Evolutionary conservation across 2,888 invertebrate genomes (phyloP), one percentile per base, ranked within the genome.

Genomic region (Hirtodrosophila duncani): DNA sequence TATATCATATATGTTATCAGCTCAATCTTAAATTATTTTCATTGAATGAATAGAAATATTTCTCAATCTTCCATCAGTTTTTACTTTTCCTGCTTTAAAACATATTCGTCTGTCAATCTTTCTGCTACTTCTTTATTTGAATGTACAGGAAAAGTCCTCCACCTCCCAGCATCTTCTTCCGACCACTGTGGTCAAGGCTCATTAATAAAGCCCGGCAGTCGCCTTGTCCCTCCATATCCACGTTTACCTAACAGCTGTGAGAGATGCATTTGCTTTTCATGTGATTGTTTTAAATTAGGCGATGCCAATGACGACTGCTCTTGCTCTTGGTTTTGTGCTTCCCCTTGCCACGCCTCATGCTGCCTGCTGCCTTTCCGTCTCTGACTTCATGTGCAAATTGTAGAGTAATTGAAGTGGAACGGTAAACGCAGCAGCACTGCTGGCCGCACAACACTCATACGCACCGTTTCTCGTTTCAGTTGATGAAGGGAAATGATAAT

Each of bases 401-500:
- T 56, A 58, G 9, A 36, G 21, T 50, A 63, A 63, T 69, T 68
- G 67, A 71, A 57, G 72, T 64, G 63, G 52, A 67, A 65, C 68
- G 45, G 51, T 42, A 52, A 58, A 63, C 41, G 62, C 52, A 34
- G 59, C 48, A 34, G 44, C 31, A 18, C 20, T 27, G 48, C 17
- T 31, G 26, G 39, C 46, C 46, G 68, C 45, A 64, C 55, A 66
- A 52, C 57, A 59, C 67, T 53, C 70, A 68, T 69, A 66, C 67
- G 70, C 67, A 58, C 59, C 63, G 67, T 61, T 58, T 53, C 63
- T 63, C 63, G 67, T 61, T 58, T 53, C 63, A 61, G 65, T 26
- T 70, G 65, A 69, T 67, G 70, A 68, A 67, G 77, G 81, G 78
- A 82, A 83, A 80, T 80, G 77, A 81, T 81, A 81, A 84, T 81